Conservation (phyloP, 2,113 vertebrate species). For the Eudyptes chrysolophus region DNA sequence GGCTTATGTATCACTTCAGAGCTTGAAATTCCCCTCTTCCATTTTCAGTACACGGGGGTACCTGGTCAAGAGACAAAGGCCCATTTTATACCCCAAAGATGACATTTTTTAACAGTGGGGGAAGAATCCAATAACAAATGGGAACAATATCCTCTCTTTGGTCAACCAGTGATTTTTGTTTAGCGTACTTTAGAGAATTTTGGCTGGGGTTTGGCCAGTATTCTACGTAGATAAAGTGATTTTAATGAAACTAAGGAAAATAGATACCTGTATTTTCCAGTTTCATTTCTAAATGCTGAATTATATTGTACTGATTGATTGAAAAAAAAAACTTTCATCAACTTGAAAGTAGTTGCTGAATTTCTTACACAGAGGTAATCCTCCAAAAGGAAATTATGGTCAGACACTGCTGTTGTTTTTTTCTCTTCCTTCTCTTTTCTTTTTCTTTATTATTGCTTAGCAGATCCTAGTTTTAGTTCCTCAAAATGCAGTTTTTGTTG, state of each 20-base stretch:
- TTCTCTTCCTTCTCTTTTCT: slow-evolving; percentile 65
- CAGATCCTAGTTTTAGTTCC: slow-evolving; percentile 53
- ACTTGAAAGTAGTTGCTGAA: neutral
- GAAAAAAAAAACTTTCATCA: neutral
- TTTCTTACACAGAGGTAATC: slow-evolving; percentile 51
- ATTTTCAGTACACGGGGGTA: neutral
- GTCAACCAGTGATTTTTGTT: neutral
- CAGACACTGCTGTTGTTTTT: neutral
- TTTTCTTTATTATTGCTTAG: neutral
- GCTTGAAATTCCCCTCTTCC: neutral
- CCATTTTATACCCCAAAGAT: neutral
- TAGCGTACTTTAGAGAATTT: neutral
- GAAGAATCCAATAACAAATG: neutral
- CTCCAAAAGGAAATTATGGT: slow-evolving; percentile 55
- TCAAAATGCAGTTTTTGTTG: neutral
- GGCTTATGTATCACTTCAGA: neutral
- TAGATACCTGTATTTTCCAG: neutral
- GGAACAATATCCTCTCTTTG: neutral
- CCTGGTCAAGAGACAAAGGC: neutral
- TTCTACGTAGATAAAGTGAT: neutral
- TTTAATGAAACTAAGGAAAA: neutral
- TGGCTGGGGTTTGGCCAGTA: neutral
- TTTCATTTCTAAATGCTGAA: neutral
- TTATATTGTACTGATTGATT: neutral
- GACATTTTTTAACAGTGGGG: neutral